Conservation (phyloP, 2,888 invertebrate genomes). For the Drosophila mettleri region DNA sequence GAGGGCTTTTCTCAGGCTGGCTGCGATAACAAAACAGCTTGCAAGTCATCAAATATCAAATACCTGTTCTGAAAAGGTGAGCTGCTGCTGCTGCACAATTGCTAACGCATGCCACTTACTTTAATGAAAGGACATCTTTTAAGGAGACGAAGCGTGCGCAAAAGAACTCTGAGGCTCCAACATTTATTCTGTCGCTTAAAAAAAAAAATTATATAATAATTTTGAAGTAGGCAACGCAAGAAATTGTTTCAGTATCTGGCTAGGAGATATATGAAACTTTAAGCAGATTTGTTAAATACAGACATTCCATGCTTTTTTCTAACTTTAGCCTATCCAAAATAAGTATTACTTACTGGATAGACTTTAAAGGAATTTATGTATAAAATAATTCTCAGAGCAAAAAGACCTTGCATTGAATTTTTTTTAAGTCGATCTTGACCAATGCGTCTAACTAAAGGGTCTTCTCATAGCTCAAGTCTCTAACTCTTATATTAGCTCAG, state of each 20-base stretch:
- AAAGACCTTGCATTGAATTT: too few relatives aligned
- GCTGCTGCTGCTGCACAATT: constrained; percentile 18
- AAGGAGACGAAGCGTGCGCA: not conserved
- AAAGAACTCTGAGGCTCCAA: not conserved
- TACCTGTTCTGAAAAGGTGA: constrained; percentile 15
- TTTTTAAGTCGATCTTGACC: too few relatives aligned
- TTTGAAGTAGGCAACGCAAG: not conserved
- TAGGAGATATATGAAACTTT: too few relatives aligned
- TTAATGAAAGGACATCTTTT: constrained; percentile 32
- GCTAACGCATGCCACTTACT: constrained; percentile 25
- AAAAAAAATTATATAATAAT: not conserved
- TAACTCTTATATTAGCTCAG: too few relatives aligned
- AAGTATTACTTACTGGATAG: too few relatives aligned
- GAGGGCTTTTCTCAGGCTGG: constrained; percentile 14
- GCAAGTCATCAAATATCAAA: constrained; percentile 37
- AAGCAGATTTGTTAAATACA: too few relatives aligned
- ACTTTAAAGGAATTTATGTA: too few relatives aligned
- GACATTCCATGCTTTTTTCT: too few relatives aligned
- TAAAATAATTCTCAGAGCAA: too few relatives aligned
- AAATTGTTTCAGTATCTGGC: not conserved
- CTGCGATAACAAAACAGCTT: constrained; percentile 22
- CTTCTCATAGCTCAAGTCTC: too few relatives aligned
- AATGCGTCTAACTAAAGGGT: too few relatives aligned
- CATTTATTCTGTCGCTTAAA: not conserved
- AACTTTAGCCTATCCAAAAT: too few relatives aligned